A percentile compares a stretch with the other conserved stretches of the same genome.
phyloP scores from a whole-genome alignment of 2,888 invertebrate species.

The Stenichneumon culpator region DNA sequence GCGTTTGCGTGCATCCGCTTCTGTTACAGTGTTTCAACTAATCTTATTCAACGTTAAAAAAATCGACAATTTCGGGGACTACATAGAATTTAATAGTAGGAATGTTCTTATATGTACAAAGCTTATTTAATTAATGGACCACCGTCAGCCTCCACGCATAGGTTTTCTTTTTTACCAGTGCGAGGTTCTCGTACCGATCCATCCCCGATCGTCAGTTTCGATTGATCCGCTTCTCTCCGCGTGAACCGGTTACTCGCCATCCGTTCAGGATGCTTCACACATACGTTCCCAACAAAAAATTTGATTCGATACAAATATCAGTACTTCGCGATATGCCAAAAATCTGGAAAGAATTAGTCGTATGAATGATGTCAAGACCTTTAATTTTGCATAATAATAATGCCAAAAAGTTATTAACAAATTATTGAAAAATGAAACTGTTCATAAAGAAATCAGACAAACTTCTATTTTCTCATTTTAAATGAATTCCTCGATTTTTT shows the following conservation, averaged over 20 bases:
- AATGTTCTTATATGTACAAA: constrained; percentile 24
- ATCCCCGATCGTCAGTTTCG: background rate
- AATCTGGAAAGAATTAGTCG: too few relatives aligned
- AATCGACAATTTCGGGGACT: background rate
- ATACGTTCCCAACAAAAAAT: too few relatives aligned
- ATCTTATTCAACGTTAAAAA: background rate
- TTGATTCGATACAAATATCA: too few relatives aligned
- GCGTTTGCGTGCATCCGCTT: background rate
- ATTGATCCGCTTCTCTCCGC: background rate
- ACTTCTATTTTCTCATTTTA: too few relatives aligned
- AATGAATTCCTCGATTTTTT: too few relatives aligned
- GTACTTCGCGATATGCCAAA: too few relatives aligned
- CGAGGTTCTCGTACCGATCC: background rate
- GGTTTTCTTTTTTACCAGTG: background rate
- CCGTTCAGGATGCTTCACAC: too few relatives aligned
- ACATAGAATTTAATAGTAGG: background rate
- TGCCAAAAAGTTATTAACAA: too few relatives aligned
- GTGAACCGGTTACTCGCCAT: background rate
- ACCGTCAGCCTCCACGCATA: background rate
- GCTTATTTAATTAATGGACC: background rate
- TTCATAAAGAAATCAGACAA: too few relatives aligned
- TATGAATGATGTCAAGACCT: too few relatives aligned
- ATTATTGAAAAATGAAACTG: too few relatives aligned
- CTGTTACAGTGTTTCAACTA: background rate
- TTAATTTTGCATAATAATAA: too few relatives aligned